Evolutionary conservation across 1,140 invertebrate genomes (phyloP).

Genomic region (Bombus ignitus): DNA sequence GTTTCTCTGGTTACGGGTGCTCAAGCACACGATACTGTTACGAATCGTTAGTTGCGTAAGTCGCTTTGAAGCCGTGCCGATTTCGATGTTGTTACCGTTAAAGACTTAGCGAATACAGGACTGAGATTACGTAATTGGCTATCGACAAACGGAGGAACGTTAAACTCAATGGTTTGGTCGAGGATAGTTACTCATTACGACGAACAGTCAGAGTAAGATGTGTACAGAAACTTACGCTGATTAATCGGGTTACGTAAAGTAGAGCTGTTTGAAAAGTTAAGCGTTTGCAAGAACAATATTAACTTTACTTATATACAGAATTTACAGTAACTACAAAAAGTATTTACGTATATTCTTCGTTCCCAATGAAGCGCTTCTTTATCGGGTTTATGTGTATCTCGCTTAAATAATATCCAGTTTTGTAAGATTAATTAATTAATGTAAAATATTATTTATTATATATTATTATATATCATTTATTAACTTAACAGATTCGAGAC

Average conservation of each 20-base stretch:
- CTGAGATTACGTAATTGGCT: no score
- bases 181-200: neutral
- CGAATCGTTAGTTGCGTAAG: slow-evolving; percentile 5
- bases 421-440: neutral
- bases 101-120: no score
- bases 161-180: neutral
- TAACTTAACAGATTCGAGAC: neutral
- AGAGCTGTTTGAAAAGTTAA: neutral
- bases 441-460: neutral
- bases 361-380: no score
- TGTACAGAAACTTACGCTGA: neutral
- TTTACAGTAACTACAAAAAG: no score
- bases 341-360: no score
- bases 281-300: neutral
- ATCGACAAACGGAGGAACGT: no score
- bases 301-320: no score
- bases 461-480: no score
- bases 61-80: neutral
- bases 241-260: neutral
- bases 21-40: neutral
- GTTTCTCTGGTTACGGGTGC: neutral
- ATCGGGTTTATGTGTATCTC: no score
- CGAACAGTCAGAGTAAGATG: neutral
- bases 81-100: neutral
- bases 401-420: no score